Percentiles rank a stretch among this genome's conserved stretches.
Conservation (phyloP, 2,113 vertebrate genomes). For the Eulemur macaco region DNA sequence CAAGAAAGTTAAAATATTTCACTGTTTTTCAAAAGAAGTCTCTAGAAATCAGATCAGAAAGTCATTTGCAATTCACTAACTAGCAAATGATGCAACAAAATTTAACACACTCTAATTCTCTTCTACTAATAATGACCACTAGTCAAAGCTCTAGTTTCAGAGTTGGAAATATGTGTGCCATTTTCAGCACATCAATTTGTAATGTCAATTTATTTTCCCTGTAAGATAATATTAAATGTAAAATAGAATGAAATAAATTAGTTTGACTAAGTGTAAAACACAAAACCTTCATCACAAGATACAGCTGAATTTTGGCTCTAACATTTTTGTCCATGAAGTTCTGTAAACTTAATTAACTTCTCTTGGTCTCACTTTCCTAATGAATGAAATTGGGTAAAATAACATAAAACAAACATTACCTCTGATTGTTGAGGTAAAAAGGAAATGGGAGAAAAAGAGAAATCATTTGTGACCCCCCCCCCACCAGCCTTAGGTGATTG, state of each 20-base stretch:
- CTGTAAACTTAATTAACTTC: not conserved
- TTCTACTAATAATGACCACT: not conserved
- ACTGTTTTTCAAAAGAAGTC: not conserved
- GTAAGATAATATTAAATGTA: not conserved
- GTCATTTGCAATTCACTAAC: not conserved
- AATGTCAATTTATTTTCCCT: constrained; percentile 11
- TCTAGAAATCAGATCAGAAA: not conserved
- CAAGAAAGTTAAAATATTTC: not conserved
- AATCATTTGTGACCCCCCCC: not conserved
- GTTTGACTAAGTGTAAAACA: not conserved
- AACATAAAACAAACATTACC: not conserved
- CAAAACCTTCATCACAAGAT: not conserved
- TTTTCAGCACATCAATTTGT: constrained; percentile 25
- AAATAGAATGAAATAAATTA: not conserved
- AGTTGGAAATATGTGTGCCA: not conserved
- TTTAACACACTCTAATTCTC: constrained; percentile 20
- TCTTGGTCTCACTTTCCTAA: not conserved
- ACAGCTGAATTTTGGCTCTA: not conserved
- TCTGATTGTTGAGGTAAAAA: not conserved
- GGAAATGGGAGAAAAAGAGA: not conserved
- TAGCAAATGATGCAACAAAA: not conserved
- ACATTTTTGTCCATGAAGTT: not conserved
- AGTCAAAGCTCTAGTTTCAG: not conserved
- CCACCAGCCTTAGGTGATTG: not conserved
- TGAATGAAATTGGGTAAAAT: not conserved